These are phyloP conservation scores for Pammene fasciana DNA, from an alignment of 2,888 invertebrate genomes.

Conservation along the genomic window DNA sequence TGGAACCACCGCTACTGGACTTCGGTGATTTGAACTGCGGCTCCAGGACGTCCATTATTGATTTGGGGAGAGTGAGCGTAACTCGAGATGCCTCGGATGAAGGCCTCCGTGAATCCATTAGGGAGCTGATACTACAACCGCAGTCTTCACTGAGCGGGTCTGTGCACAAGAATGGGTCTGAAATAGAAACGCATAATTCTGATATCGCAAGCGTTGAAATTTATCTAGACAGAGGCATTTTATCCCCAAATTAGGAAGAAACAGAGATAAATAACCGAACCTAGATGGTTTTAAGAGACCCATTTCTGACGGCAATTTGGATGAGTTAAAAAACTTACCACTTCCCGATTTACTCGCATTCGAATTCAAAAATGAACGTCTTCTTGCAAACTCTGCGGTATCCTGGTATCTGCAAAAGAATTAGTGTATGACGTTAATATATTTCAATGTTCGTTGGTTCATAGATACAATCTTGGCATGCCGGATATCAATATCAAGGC, in stretches of 20 bases:
- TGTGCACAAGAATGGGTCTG: slow-evolving; percentile 84
- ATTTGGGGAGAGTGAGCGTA: slow-evolving; percentile 79
- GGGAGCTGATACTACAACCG: slow-evolving; percentile 86
- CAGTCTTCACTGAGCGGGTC: slow-evolving; percentile 84
- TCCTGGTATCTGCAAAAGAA: slow-evolving; percentile 85
- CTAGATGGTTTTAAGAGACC: not conserved
- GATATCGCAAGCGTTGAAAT: not conserved
- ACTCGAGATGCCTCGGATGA: slow-evolving; percentile 83
- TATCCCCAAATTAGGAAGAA: too few relatives aligned
- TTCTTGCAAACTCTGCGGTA: slow-evolving; percentile 87
- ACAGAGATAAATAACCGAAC: too few relatives aligned
- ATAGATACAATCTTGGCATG: too few relatives aligned
- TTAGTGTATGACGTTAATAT: not conserved
- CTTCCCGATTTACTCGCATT: slow-evolving; percentile 85
- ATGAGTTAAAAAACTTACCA: slow-evolving; percentile 67
- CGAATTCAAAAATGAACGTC: slow-evolving; percentile 83
- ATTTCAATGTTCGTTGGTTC: too few relatives aligned
- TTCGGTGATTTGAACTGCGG: slow-evolving; percentile 82
- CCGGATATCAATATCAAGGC: too few relatives aligned
- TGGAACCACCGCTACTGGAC: slow-evolving; percentile 67
- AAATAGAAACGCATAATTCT: slow-evolving; percentile 46
- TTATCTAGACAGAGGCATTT: too few relatives aligned
- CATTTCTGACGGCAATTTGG: not conserved
- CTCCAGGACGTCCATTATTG: slow-evolving; percentile 81
- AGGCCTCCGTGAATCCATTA: slow-evolving; percentile 85